These are phyloP conservation scores for Tuta absoluta DNA, from an alignment of 2,888 invertebrate genomes.

Conservation along the genomic window DNA sequence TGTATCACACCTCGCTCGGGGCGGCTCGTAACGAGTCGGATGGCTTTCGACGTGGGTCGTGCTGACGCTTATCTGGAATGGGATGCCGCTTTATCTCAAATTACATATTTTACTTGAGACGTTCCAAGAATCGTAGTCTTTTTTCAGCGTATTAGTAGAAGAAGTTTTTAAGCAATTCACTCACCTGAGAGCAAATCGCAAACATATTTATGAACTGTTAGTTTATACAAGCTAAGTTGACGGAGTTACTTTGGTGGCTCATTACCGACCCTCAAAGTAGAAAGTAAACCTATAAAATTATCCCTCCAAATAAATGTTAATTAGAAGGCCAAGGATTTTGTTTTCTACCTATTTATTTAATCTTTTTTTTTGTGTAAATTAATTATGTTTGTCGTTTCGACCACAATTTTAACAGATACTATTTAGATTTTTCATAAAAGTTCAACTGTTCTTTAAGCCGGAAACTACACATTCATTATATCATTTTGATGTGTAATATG, in stretches of 20 bases:
- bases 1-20: constrained; percentile 81
- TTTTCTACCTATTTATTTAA: too few relatives aligned
- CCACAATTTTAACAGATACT: too few relatives aligned
- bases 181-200: constrained; percentile 2
- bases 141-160: constrained; percentile 56
- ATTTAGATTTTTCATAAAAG: too few relatives aligned
- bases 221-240: constrained; percentile 7
- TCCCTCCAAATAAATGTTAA: neutral
- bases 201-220: neutral
- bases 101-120: constrained; percentile 80
- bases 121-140: constrained; percentile 64
- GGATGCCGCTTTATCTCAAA: constrained; percentile 80
- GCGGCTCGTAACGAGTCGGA: constrained; percentile 79
- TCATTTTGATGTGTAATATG: too few relatives aligned
- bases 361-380: too few relatives aligned
- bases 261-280: neutral
- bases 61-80: constrained; percentile 79
- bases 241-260: neutral
- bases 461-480: too few relatives aligned
- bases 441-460: too few relatives aligned
- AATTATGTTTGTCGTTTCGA: too few relatives aligned
- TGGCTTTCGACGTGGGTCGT: constrained; percentile 77
- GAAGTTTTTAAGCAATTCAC: constrained; percentile 38
- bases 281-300: constrained; percentile 15
- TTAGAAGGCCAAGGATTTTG: neutral